phyloP scores from a whole-genome alignment of 2,113 vertebrate species.

The Herpetotheres cachinnans region DNA sequence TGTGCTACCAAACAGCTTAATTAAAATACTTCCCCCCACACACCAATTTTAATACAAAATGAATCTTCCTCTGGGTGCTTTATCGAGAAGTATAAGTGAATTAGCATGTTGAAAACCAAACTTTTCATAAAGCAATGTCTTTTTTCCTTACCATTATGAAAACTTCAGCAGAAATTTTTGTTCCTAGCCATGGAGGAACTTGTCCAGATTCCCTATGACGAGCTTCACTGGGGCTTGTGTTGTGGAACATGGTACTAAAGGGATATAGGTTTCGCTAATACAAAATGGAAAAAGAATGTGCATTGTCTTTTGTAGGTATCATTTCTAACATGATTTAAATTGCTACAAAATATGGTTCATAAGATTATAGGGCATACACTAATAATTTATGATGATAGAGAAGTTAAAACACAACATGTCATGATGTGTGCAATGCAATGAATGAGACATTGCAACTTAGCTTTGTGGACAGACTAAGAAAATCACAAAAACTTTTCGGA shows the following conservation, averaged over 20 bases:
- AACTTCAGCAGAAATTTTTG: slow-evolving; percentile 59
- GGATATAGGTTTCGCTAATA: background rate
- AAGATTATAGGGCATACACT: background rate
- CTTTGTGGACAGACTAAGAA: background rate
- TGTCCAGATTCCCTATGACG: background rate
- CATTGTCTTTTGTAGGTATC: background rate
- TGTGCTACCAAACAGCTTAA: slow-evolving; percentile 49
- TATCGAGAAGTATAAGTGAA: slow-evolving; percentile 49
- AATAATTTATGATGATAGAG: background rate
- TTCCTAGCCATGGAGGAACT: slow-evolving; percentile 42
- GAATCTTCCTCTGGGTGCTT: background rate
- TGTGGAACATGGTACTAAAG: background rate
- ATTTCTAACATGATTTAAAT: background rate
- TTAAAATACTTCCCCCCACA: background rate
- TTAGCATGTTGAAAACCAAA: slow-evolving; percentile 51
- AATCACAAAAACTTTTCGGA: background rate
- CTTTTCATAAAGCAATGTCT: slow-evolving; percentile 43
- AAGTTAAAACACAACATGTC: background rate
- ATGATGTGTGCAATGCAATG: too few species aligned
- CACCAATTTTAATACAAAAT: slow-evolving; percentile 3
- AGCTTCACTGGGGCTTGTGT: background rate
- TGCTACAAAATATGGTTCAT: background rate
- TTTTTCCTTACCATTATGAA: slow-evolving; percentile 55
- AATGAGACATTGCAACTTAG: background rate
- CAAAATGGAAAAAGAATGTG: background rate